A percentile compares a stretch with the other conserved stretches of the same genome.
These are phyloP conservation scores for Bombus breviceps DNA, from an alignment of 1,140 invertebrate species.

Conservation along the genomic window DNA sequence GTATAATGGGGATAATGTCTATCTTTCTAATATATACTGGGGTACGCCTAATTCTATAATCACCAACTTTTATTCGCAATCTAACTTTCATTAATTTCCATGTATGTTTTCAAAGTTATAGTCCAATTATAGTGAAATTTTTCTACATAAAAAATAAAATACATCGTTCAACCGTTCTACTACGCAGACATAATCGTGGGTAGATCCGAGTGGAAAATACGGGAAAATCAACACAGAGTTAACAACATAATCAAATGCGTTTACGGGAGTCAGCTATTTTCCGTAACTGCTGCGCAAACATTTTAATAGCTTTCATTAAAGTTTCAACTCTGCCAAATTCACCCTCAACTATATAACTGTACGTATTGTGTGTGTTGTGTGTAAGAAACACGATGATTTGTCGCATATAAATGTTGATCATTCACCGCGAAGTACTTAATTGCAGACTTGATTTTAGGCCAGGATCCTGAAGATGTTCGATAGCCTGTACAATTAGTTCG, in stretches of 20 bases:
- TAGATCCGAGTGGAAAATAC: neutral
- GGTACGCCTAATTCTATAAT: neutral
- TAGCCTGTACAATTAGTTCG: constrained; percentile 23
- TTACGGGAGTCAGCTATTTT: neutral
- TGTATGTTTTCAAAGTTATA: too few relatives aligned
- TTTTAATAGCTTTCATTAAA: neutral
- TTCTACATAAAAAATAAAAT: too few relatives aligned
- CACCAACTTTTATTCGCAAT: neutral
- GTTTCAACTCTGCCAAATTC: neutral
- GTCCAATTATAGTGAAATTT: too few relatives aligned
- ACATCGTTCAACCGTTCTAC: too few relatives aligned
- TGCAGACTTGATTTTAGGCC: neutral
- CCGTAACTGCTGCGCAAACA: neutral
- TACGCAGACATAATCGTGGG: too few relatives aligned
- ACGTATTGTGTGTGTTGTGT: too few relatives aligned
- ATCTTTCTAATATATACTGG: too few relatives aligned
- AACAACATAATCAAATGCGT: constrained; percentile 7
- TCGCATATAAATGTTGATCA: constrained; percentile 12
- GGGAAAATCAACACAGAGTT: neutral
- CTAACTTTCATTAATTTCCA: neutral
- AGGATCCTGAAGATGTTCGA: neutral
- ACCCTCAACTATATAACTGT: neutral
- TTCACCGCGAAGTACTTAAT: neutral
- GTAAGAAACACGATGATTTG: neutral
- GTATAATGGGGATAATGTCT: too few relatives aligned